Evolutionary conservation across 2,888 invertebrate genomes (phyloP).

Genomic region (Drosophila testacea): DNA sequence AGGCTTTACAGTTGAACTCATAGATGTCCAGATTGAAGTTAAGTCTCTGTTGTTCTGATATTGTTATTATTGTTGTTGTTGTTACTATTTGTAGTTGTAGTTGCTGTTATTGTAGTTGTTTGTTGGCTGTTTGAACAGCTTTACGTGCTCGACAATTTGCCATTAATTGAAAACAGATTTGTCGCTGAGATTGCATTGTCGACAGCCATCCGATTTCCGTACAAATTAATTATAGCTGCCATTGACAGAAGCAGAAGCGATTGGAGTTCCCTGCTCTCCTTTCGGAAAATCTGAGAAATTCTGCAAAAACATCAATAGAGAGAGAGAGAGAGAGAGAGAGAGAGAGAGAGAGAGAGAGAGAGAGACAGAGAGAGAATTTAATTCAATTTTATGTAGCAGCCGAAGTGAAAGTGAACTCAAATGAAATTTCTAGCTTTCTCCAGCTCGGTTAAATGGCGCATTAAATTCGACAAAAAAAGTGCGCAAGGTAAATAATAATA

Average conservation of each 20-base stretch:
- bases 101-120: constrained; percentile 18
- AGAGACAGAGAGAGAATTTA: constrained; percentile 15
- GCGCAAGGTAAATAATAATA: constrained; percentile 38
- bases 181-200: constrained; percentile 75
- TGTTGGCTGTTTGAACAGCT: constrained; percentile 42
- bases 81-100: constrained; percentile 11
- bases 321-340: not conserved
- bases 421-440: constrained; percentile 23
- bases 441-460: constrained; percentile 25
- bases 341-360: constrained; percentile 12
- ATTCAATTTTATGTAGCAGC: constrained; percentile 53
- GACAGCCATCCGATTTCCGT: constrained; percentile 74
- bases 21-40: not conserved
- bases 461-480: constrained; percentile 42
- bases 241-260: constrained; percentile 49
- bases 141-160: constrained; percentile 72
- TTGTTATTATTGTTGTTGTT: constrained; percentile 1
- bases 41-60: constrained; percentile 11
- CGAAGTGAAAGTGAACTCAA: constrained; percentile 39
- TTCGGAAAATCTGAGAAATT: constrained; percentile 2
- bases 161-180: constrained; percentile 80
- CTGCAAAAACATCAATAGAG: constrained; percentile 28
- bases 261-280: not conserved
- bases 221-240: constrained; percentile 75
- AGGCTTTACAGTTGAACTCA: constrained; percentile 8